A percentile compares a stretch with the other conserved stretches of the same genome.
Conservation (phyloP, 2,113 vertebrate species). For the Corapipo altera region DNA sequence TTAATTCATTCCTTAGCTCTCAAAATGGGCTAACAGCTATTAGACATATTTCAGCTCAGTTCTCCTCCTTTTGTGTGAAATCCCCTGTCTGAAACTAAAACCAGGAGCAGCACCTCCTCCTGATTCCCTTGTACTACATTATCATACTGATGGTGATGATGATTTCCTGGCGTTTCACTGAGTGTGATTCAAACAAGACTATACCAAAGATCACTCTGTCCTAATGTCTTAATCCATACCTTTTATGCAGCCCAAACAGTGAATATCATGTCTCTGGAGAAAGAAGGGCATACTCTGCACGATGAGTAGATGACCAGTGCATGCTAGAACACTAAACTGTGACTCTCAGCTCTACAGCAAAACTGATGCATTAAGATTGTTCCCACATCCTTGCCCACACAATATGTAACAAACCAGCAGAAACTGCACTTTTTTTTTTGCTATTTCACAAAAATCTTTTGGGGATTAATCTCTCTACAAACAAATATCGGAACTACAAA, state of each 20-base stretch:
- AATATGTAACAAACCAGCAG: background rate
- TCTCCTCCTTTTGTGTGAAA: background rate
- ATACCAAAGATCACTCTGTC: background rate
- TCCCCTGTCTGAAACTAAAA: background rate
- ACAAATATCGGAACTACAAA: background rate
- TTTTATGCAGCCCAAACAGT: background rate
- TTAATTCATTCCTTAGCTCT: background rate
- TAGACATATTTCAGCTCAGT: background rate
- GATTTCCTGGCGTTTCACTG: background rate
- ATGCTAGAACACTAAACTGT: background rate
- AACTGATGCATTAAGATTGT: background rate
- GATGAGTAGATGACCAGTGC: background rate
- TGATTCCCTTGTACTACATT: background rate
- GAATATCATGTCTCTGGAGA: background rate
- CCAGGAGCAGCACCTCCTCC: background rate
- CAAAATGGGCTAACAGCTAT: background rate
- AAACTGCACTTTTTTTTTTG: background rate
- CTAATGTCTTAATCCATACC: slow-evolving; percentile 2
- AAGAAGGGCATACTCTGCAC: background rate
- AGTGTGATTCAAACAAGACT: background rate
- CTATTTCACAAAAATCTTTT: background rate
- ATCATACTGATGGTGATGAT: background rate
- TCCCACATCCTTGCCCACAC: background rate
- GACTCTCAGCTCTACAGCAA: background rate
- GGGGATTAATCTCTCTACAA: background rate